phyloP scores from a whole-genome alignment of 2,888 invertebrate genomes.

The Dichetophora obliterata region DNA sequence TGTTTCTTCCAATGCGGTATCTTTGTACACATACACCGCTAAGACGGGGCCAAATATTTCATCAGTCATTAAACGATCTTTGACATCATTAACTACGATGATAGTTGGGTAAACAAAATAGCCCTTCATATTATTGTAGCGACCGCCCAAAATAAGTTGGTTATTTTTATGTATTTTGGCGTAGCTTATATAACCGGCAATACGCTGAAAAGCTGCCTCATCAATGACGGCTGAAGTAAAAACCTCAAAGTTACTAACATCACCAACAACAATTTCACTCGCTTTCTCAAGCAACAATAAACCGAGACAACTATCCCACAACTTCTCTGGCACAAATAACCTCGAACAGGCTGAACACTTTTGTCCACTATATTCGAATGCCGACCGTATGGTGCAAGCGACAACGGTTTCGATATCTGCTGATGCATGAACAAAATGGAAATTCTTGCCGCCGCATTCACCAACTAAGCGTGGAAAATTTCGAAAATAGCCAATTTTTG shows the following conservation, averaged over 20 bases:
- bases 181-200: conserved; percentile 86
- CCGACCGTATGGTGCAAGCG: conserved; percentile 85
- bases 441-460: conserved; percentile 99
- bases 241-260: conserved; percentile 81
- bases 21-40: conserved; percentile 89
- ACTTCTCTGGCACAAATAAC: conserved; percentile 90
- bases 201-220: conserved; percentile 87
- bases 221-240: conserved; percentile 98
- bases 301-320: conserved; percentile 73
- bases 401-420: conserved; percentile 87
- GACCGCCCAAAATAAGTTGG: conserved; percentile 88
- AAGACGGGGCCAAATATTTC: conserved; percentile 98
- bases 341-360: conserved; percentile 98
- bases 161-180: conserved; percentile 73
- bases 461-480: conserved; percentile 93
- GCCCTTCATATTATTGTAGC: conserved; percentile 82
- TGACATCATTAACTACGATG: conserved; percentile 84
- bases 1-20: conserved; percentile 76
- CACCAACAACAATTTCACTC: conserved; percentile 84
- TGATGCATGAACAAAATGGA: conserved; percentile 93
- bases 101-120: conserved; percentile 97
- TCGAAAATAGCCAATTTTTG: conserved; percentile 83
- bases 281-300: conserved; percentile 78
- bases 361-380: conserved; percentile 97
- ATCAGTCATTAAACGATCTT: conserved; percentile 86